Base-by-base conservation (phyloP, 2,113 vertebrate species). In the Sialia sialis region DNA sequence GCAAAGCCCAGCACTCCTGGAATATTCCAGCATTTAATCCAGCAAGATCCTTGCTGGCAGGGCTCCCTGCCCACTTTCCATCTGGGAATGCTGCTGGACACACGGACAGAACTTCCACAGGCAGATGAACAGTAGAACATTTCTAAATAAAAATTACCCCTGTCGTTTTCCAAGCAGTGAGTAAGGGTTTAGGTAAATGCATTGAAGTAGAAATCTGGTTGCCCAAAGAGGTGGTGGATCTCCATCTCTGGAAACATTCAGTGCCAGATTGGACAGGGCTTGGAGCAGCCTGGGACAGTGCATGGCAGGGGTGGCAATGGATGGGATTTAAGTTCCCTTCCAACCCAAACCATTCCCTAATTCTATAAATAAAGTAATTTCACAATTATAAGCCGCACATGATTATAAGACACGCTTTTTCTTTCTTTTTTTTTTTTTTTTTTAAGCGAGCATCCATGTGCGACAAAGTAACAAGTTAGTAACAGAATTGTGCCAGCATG, bases 231-330 rank as follows among this genome's bases (percentile, higher is more conserved):
- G 13, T 6, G 13, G 3, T 30, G 41, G 30, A 4, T 85, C 27
- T 25, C 46, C 60, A n/a, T 66, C n/a, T 34, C 59, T 63, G 48
- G 27, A n/a, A 52, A 52, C 59, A 29, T 52, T 13, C 75, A 18
- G 30, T 63, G 30, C 9, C 36, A 66, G 46, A 29, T 0, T 64
- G 78, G 55, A 38, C 0, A 0, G 27, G 36, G 18, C 7, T 79
- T 6, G 32, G 41, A 48, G 51, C 43, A 62, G 0, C 55, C n/a
- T 77, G 44, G 7, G 23, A 16, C 2, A 2, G 38, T 34, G 11
- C 7, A 2, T 1, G 3, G 49, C 41, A 29, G 52, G 7, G 7
- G 5, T 51, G 55, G 30, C 3, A 49, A 3, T 13, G 6, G 26
- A 7, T 89, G 41, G 0, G 0, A 21, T 44, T 36, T 23, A 17